Conservation (phyloP, 2,113 vertebrate genomes). For the Pimephales promelas region DNA sequence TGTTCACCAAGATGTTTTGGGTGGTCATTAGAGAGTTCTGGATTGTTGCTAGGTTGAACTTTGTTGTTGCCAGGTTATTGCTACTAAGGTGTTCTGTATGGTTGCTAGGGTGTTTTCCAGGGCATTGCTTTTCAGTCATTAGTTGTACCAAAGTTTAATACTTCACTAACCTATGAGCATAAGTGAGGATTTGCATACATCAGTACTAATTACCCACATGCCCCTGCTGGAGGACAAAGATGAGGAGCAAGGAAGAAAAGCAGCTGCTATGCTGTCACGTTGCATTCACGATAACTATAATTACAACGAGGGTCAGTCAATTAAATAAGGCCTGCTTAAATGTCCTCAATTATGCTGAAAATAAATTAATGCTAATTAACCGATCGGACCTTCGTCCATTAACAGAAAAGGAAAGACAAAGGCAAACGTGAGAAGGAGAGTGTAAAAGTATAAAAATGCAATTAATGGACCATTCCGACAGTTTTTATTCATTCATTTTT, state of each 20-base stretch:
- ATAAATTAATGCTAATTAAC: slow-evolving; percentile 65
- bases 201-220: neutral
- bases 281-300: slow-evolving; percentile 65
- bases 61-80: neutral
- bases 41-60: too few species aligned
- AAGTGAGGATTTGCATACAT: neutral
- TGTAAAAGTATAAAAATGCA: slow-evolving; percentile 1
- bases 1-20: too few species aligned
- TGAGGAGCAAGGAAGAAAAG: slow-evolving; percentile 3
- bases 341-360: slow-evolving; percentile 50
- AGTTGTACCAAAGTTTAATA: neutral
- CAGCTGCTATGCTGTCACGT: slow-evolving; percentile 46
- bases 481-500: neutral
- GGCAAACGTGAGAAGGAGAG: neutral
- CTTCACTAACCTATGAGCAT: neutral
- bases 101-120: neutral
- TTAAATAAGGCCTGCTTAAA: slow-evolving; percentile 65
- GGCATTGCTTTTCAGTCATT: neutral
- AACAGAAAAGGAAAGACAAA: slow-evolving; percentile 13
- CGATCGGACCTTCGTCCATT: slow-evolving; percentile 62
- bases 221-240: neutral
- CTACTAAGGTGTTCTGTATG: neutral
- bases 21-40: too few species aligned
- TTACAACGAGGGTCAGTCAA: slow-evolving; percentile 69
- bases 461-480: neutral